Conservation (phyloP, 2,888 invertebrate species). For the Sarcophaga subvicina region DNA sequence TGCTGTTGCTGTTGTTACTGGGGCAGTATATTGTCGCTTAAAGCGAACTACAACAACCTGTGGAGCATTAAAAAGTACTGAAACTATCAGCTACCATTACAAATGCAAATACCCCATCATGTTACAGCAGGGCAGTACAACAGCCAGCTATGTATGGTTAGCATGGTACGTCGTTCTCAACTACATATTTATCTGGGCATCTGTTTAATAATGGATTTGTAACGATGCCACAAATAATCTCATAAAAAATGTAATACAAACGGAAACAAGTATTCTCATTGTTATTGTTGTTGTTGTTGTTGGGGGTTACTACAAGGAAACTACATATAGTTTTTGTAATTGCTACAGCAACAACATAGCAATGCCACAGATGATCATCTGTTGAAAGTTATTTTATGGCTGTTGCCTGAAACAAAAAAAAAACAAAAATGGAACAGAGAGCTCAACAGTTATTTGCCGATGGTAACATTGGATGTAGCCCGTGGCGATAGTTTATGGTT, state of each 20-base stretch:
- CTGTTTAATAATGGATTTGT: slow-evolving; percentile 50
- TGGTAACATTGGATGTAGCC: background rate
- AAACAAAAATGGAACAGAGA: background rate
- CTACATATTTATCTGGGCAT: background rate
- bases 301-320: background rate
- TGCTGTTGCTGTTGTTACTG: background rate
- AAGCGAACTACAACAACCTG: slow-evolving; percentile 5
- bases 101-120: slow-evolving; percentile 25
- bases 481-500: background rate
- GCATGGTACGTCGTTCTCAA: too few relatives aligned
- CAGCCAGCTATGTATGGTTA: too few relatives aligned
- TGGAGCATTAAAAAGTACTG: background rate
- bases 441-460: background rate
- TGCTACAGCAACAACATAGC: slow-evolving; percentile 7
- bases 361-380: slow-evolving; percentile 14
- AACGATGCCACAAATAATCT: slow-evolving; percentile 65
- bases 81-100: slow-evolving; percentile 31
- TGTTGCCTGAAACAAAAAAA: background rate
- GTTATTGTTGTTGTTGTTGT: background rate
- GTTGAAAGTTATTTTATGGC: slow-evolving; percentile 45
- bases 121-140: too few relatives aligned
- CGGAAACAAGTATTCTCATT: background rate
- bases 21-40: background rate
- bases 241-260: slow-evolving; percentile 47
- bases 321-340: background rate